Percentiles rank a stretch among this genome's conserved stretches.
Conservation (phyloP, 92 coral and sea anemone species). For the Metridium senile region DNA sequence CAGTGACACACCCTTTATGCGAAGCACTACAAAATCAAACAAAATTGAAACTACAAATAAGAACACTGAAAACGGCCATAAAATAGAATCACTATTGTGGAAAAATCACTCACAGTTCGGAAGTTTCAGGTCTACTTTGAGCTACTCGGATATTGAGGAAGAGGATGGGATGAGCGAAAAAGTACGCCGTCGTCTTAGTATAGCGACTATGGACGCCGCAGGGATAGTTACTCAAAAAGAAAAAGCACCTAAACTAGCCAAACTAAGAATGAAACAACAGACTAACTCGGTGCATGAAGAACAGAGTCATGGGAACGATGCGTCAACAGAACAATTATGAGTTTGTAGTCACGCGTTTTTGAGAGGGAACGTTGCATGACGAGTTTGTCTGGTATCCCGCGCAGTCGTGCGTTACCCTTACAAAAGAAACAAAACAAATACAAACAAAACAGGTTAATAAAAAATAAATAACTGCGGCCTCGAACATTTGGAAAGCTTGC, state of each 20-base stretch:
- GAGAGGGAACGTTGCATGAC: no score
- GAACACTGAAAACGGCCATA: not conserved
- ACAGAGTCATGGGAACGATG: no score
- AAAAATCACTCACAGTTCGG: conserved; percentile 19
- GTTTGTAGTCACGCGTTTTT: no score
- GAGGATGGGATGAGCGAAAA: conserved; percentile 14
- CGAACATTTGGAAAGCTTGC: no score
- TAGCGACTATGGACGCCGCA: conserved; percentile 16
- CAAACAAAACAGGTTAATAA: no score
- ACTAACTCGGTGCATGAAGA: not conserved
- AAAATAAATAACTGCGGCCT: no score
- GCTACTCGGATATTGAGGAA: conserved; percentile 34
- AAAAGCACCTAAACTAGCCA: conserved; percentile 1
- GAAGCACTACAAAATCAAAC: not conserved
- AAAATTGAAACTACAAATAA: not conserved
- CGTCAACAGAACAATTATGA: no score
- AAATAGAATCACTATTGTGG: not conserved
- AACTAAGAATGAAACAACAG: conserved; percentile 6
- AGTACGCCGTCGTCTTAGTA: conserved; percentile 17
- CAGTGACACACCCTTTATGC: conserved; percentile 40
- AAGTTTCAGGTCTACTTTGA: conserved; percentile 4
- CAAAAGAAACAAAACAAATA: no score
- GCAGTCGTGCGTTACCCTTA: no score
- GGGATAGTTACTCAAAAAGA: conserved; percentile 16
- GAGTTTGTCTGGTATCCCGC: no score